Conservation (phyloP, 2,797 vertebrate species). For the Chiroxiphia lanceolata region DNA sequence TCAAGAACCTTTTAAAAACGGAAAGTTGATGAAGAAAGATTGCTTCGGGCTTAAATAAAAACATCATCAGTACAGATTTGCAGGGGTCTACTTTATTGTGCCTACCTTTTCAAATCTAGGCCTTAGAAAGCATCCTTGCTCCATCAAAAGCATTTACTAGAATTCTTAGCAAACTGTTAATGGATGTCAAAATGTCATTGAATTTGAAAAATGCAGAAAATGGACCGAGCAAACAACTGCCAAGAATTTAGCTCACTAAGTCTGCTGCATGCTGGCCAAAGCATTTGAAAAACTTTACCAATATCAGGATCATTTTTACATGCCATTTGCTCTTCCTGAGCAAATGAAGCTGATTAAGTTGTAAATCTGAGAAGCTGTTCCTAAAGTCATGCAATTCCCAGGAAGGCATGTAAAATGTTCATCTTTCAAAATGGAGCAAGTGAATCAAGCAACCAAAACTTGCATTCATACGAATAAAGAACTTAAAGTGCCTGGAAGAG, state of each 20-base stretch:
- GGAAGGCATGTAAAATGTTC: background rate
- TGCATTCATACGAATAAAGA: background rate
- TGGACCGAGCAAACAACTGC: background rate
- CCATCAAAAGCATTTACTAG: background rate
- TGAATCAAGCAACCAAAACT: background rate
- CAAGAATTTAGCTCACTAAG: background rate
- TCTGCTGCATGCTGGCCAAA: background rate
- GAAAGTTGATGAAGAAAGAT: background rate
- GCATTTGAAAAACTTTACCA: background rate
- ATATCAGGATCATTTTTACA: background rate
- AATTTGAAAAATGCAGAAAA: background rate
- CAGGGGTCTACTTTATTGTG: background rate
- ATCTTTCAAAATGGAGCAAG: background rate
- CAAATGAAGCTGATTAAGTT: background rate
- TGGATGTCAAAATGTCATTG: background rate
- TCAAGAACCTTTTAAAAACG: background rate
- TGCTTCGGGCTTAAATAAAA: background rate
- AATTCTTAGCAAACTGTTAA: background rate
- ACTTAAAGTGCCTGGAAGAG: background rate
- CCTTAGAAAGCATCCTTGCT: background rate
- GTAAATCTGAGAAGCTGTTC: background rate
- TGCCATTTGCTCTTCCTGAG: background rate
- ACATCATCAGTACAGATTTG: background rate
- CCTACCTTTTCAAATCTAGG: background rate
- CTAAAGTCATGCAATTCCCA: background rate